Evolutionary conservation across 2,888 invertebrate species (phyloP), one percentile per base, ranked within the genome.

Genomic region (Synergus umbraculus): DNA sequence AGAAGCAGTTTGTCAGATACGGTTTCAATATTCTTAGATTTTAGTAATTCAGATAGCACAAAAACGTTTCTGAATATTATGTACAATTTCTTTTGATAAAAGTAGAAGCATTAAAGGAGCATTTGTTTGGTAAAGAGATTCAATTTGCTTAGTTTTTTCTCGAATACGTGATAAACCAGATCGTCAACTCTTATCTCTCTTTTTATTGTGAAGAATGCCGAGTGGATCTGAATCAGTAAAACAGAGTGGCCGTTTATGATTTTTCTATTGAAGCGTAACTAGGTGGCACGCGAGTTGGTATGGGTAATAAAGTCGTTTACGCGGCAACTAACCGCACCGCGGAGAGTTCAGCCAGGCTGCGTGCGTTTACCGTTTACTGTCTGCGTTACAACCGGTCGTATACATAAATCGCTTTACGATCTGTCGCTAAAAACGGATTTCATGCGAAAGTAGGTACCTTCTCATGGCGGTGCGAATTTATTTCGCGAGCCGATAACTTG

Each of bases 331-430:
- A 90, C 89, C 89, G 86, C 87, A 77, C 80, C 69, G 78, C 82
- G 76, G 78, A 83, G 82, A 80, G 79, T 81, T 79, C 77, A 60
- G 64, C 41, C 77, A 69, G 69, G 83, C 85, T 81, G 86, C 85
- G 80, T 83, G 83, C 85, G 87, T 88, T 90, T 89, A 89, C 87
- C 90, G 89, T 90, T 91, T 91, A 90, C 90, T 89, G 87, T 88
- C 90, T 86, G 82, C 89, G 89, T 90, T 90, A 91, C 91, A 89
- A 89, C 89, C 87, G 88, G 84, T 88, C 89, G 88, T 88, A 87
- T 84, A 88, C 91, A 91, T 91, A 91, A 92, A 91, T 91, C 89
- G 89, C 87, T 91, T 91, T 91, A 91, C 91, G 92, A 91, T 91
- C 90, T 89, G 91, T 91, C 92, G 89, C 91, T 91, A 89, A 91